These are phyloP conservation scores for Ceuthmochares aereus DNA, from an alignment of 2,113 vertebrate species.

Conservation along the genomic window DNA sequence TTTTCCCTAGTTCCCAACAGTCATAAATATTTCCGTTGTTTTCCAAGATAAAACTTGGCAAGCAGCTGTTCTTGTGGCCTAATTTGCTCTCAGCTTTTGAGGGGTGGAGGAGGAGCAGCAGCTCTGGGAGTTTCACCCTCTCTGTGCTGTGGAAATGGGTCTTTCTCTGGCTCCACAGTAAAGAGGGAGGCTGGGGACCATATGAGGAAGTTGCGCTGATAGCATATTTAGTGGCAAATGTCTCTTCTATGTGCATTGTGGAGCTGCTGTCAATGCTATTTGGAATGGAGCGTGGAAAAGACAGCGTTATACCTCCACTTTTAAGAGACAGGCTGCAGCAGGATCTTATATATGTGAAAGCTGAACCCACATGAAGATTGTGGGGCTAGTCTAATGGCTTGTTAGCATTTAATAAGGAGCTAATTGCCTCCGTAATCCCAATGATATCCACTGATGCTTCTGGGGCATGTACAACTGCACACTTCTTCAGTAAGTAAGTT, in stretches of 20 bases:
- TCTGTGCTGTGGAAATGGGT: not conserved
- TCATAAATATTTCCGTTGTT: slow-evolving; percentile 21
- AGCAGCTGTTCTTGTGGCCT: not conserved
- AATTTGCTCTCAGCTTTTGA: not conserved
- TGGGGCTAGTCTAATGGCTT: not conserved
- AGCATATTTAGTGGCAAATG: accelerated
- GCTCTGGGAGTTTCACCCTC: not conserved
- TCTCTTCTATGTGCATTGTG: not conserved
- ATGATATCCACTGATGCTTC: not conserved
- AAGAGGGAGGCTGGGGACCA: not conserved
- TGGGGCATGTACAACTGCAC: not conserved
- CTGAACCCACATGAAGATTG: not conserved
- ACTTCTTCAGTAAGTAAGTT: not conserved
- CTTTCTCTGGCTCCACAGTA: not conserved
- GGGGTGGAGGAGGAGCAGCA: not conserved
- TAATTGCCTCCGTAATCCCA: not conserved
- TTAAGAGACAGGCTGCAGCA: accelerated
- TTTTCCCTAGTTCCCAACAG: not conserved
- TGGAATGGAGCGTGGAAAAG: not conserved
- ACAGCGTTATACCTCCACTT: not conserved
- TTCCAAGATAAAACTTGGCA: slow-evolving; percentile 45
- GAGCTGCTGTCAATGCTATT: not conserved
- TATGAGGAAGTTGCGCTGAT: not conserved
- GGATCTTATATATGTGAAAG: not conserved
- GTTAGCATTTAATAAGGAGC: not conserved